These are phyloP conservation scores for Hephaestus fuliginosus DNA, from an alignment of 2,797 vertebrate genomes.

Conservation along the genomic window DNA sequence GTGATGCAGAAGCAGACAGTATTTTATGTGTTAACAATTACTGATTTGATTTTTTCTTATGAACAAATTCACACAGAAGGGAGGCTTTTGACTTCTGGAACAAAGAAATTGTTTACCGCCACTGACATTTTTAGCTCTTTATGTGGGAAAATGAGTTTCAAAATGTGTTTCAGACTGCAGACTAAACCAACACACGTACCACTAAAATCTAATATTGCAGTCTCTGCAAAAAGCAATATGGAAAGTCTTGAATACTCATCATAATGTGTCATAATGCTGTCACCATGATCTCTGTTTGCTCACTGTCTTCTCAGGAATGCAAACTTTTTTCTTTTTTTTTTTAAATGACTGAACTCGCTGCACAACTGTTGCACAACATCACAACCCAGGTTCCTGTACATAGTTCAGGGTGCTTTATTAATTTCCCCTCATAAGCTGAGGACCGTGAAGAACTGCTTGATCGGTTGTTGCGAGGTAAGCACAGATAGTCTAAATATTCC, in stretches of 20 bases:
- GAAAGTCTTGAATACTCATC: not conserved
- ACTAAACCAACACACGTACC: not conserved
- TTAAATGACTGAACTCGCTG: slow-evolving; percentile 5
- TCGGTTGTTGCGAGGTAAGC: slow-evolving; percentile 42
- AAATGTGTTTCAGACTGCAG: not conserved
- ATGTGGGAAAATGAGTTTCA: slow-evolving; percentile 21
- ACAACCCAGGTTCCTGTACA: not conserved
- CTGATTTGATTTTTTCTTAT: not conserved
- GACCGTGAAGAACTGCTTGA: slow-evolving; percentile 27
- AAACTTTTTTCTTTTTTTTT: not conserved
- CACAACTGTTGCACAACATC: slow-evolving; percentile 36
- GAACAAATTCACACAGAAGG: not conserved
- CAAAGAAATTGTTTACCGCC: not conserved
- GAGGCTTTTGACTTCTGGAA: slow-evolving; percentile 8
- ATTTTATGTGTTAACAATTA: not conserved
- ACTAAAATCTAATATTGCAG: not conserved
- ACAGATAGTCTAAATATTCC: slow-evolving; percentile 54
- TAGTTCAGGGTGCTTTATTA: slow-evolving; percentile 31
- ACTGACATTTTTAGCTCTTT: not conserved
- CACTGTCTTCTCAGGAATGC: slow-evolving; percentile 38
- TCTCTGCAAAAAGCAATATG: not conserved
- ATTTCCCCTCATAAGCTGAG: slow-evolving; percentile 29
- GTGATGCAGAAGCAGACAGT: not conserved
- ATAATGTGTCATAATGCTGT: not conserved
- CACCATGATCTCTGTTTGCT: not conserved